Evolutionary conservation across 2,888 invertebrate genomes (phyloP), one percentile per base, ranked within the genome.

Genomic region (Leptura quadrifasciata): DNA sequence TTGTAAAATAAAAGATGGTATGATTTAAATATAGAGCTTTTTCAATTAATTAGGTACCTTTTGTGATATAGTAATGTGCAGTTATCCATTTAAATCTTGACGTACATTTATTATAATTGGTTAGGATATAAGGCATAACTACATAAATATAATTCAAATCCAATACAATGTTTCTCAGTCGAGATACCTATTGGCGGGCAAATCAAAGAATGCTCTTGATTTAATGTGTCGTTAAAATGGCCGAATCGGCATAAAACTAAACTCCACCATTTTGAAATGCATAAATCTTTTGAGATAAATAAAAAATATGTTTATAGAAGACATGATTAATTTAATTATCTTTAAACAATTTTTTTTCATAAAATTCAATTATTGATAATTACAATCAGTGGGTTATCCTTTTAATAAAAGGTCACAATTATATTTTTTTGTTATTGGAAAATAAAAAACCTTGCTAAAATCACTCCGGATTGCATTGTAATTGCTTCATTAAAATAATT

Each of bases 251-350:
- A 15, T 12, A 12, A 10, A 18, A 39, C n/a, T 21, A 39, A 15
- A 39, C 21, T 20, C 65, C 65, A 65, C 65, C 65, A 65, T 65
- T 65, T 65, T 65, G 65, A 54, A 54, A 54, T 65, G 52, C 65
- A 65, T 65, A 39, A 63, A 18, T 65, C 10, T 65, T 65, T 21
- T 47, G 17, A 0, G 15, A 65, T 12, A n/a, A 12, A 10, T 24
- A 65, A 65, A 61, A 47, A 65, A 47, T 20, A 35, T 47, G 65
- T 54, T 63, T 63, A 63, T 63, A 63, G 27, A 64, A 52, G 21
- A 54, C 21, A 20, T 20, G 17, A 54, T 52, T 24, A 52, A 47
- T 24, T 21, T 10, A 65, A 52, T 47, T 20, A 52, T 39, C 24
- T 52, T 21, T 15, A 54, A 65, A 52, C 18, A 52, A 52, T 17